Conservation (phyloP, 23 tunicate genomes). For the Clavelina lepadiformis region DNA sequence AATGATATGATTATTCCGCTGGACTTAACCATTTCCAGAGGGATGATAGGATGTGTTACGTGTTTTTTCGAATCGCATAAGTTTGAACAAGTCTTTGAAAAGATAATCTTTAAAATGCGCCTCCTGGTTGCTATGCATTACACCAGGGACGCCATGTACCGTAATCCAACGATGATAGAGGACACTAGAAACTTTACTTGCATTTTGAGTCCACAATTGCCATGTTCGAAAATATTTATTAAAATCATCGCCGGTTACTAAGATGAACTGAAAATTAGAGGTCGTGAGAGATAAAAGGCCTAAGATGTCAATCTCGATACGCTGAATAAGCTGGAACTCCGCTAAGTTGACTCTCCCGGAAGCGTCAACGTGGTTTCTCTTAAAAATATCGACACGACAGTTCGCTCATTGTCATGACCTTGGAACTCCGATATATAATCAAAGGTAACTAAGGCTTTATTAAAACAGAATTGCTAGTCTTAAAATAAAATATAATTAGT, state of each 20-base stretch:
- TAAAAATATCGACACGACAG: no score
- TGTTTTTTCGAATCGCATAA: not conserved
- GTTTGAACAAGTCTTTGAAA: not conserved
- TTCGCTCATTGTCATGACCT: no score
- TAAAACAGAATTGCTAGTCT: no score
- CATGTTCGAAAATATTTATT: conserved; percentile 11
- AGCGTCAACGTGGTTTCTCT: no score
- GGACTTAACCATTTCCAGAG: conserved; percentile 6
- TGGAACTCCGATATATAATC: no score
- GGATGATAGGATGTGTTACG: conserved; percentile 16
- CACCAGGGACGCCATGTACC: conserved; percentile 15
- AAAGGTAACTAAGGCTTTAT: no score
- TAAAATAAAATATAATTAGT: no score
- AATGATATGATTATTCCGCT: no score
- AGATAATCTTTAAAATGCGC: not conserved
- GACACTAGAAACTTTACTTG: conserved; percentile 8
- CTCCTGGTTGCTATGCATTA: not conserved
- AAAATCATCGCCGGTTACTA: conserved; percentile 2
- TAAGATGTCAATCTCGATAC: conserved; percentile 9
- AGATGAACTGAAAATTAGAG: not conserved
- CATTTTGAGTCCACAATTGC: conserved; percentile 9
- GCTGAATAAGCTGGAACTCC: not conserved
- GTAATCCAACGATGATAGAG: conserved; percentile 18
- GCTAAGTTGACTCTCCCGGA: no score
- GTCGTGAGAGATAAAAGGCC: not conserved